Base-by-base conservation (phyloP, 2,113 vertebrate genomes). In the Pterocles burchelli region DNA sequence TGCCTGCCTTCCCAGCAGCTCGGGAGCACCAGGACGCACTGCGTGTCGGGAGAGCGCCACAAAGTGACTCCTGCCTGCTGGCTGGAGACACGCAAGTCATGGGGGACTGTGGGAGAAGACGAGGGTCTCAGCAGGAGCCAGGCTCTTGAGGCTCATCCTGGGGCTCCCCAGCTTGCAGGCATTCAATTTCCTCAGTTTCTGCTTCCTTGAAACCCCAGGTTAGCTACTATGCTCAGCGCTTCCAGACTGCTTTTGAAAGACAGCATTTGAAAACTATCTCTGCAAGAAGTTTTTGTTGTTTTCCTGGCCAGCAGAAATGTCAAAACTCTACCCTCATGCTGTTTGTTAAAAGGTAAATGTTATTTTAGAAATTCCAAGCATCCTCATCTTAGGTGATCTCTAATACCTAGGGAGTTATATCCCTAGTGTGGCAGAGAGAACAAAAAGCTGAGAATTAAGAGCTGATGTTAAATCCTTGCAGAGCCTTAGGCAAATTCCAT, bases 401-500 rank as follows among this genome's bases (percentile, higher is more conserved):
- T 74, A 67, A 88, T 19, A 71, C 31, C 72, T 52, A 18, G 66
- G 54, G 71, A 82, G 75, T 90, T 88, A 77, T 80, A 88, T 43
- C 72, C 29, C 12, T 41, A 33, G 46, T 61, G 38, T 52, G 24
- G 55, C 38, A 85, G 80, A 70, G 55, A 73, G 75, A 90, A 95
- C 61, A 93, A 88, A 96, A 88, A 62, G 1, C 7, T 26, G 13
- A 63, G 72, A 96, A 93, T 91, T 95, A 91, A 78, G 68, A 81
- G 65, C 59, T 93, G 77, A 78, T 67, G 71, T 77, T 78, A 78
- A 91, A 92, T 82, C 91, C 82, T 82, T 51, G 57, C 62, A 93
- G 49, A 94, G 76, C 79, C 85, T 87, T 93, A 90, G 83, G 93
- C 92, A 94, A 94, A 86, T 90, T 94, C 79, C 41, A 45, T 78